Evolutionary conservation across 2,888 invertebrate species (phyloP), one percentile per base, ranked within the genome.

Genomic region (Oegoconia quadripuncta): DNA sequence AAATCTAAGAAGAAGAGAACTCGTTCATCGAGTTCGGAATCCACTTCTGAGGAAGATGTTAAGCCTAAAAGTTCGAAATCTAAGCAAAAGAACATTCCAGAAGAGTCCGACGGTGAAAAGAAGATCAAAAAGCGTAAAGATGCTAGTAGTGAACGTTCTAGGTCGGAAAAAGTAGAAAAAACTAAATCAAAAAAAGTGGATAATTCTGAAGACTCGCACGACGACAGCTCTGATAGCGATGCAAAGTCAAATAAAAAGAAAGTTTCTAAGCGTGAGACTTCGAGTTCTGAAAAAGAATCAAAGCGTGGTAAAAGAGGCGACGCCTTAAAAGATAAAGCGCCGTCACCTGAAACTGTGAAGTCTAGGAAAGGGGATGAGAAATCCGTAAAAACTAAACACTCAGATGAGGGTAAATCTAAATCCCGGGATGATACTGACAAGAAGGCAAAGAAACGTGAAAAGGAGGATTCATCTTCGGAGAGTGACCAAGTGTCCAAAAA

Each of bases 381-480:
- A 52, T 63, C 73, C 6, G 47, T 70, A 1, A 90, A 89, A 68
- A 50, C 77, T 7, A 91, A 89, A 54, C 77, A 89, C 27, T 78
- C 83, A 7, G 81, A 91, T 44, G 88, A 91, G 63, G 51, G 61
- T 59, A 81, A 89, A 77, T 41, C 66, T 1, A 90, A 90, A 38
- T 87, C 90, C 38, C 88, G 90, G 0, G 92, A 92, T 12, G 91
- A 91, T 0, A 80, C 80, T 14, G 90, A 90, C 14, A 90, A 90
- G 56, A 90, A 90, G 55, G 83, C 83, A 7, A 90, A 90, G 49
- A 91, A 90, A 60, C 86, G 90, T 9, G 89, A 89, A 44, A 90
- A 90, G 42, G 90, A 90, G 22, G 90, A 90, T 4, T 89, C 88
- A 1, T 88, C 88, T 12, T 84, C 88, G 3, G 88, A 88, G 15